These are phyloP conservation scores for Grantiella picta DNA, from an alignment of 2,113 vertebrate genomes.

Conservation along the genomic window DNA sequence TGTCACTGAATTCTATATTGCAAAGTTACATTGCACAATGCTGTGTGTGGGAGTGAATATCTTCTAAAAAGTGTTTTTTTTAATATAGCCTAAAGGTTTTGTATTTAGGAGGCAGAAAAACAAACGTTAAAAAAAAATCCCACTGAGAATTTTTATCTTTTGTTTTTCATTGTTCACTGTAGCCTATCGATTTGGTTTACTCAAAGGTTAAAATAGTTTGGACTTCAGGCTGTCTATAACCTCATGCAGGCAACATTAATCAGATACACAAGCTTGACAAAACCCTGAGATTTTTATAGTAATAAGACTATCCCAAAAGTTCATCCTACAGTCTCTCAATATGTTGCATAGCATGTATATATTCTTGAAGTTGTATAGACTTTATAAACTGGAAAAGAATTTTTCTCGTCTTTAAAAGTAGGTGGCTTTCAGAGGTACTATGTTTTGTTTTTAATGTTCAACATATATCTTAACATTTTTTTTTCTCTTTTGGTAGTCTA, in stretches of 20 bases:
- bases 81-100: not conserved
- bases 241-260: not conserved
- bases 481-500: not conserved
- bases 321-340: not conserved
- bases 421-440: not conserved
- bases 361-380: not conserved
- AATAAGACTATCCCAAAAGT: not conserved
- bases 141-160: not conserved
- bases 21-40: not conserved
- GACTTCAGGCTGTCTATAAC: not conserved
- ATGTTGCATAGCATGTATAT: not conserved
- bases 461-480: not conserved
- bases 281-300: not conserved
- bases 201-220: not conserved
- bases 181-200: accelerated
- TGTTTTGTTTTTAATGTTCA: not conserved
- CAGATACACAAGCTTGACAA: not conserved
- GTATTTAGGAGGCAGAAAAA: not conserved
- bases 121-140: not conserved
- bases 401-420: not conserved
- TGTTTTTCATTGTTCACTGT: not conserved
- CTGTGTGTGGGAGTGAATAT: not conserved
- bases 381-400: not conserved
- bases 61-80: not conserved
- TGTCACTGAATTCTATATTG: not conserved